phyloP scores from a whole-genome alignment of 2,113 vertebrate genomes.

The Delphinus delphis region DNA sequence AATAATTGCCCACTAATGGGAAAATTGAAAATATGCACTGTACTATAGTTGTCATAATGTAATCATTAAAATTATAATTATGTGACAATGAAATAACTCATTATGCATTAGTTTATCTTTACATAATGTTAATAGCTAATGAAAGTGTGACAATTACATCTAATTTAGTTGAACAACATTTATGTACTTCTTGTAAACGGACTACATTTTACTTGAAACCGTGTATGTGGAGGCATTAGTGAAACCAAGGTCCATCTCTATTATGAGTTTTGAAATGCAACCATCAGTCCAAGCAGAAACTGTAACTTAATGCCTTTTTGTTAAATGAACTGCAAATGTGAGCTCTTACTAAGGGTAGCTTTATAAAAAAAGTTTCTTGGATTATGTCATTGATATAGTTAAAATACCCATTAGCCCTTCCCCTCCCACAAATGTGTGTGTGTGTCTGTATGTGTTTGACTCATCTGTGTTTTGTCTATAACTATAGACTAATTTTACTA shows the following conservation, averaged over 20 bases:
- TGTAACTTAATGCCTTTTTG: slow-evolving; percentile 40
- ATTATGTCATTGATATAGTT: background rate
- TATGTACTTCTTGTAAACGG: slow-evolving; percentile 63
- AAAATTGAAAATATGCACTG: slow-evolving; percentile 81
- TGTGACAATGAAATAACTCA: slow-evolving; percentile 80
- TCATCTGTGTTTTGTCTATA: background rate
- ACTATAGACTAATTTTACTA: background rate
- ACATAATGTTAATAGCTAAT: slow-evolving; percentile 83
- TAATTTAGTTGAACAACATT: slow-evolving; percentile 81
- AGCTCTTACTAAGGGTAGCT: slow-evolving; percentile 4
- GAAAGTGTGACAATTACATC: slow-evolving; percentile 80
- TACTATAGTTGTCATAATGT: slow-evolving; percentile 77
- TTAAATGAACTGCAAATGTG: slow-evolving; percentile 36
- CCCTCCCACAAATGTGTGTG: background rate
- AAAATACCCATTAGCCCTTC: background rate
- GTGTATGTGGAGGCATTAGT: slow-evolving; percentile 24
- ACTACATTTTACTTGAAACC: slow-evolving; percentile 67
- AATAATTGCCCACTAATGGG: slow-evolving; percentile 83
- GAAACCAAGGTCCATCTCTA: background rate
- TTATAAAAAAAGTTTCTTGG: background rate
- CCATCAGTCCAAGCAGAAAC: slow-evolving; percentile 21
- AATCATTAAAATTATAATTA: slow-evolving; percentile 84
- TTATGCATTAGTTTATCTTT: slow-evolving; percentile 86
- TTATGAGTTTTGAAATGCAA: slow-evolving; percentile 43
- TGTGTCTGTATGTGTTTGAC: background rate